phyloP scores from a whole-genome alignment of 2,797 vertebrate genomes.

The Simalia tracyae region DNA sequence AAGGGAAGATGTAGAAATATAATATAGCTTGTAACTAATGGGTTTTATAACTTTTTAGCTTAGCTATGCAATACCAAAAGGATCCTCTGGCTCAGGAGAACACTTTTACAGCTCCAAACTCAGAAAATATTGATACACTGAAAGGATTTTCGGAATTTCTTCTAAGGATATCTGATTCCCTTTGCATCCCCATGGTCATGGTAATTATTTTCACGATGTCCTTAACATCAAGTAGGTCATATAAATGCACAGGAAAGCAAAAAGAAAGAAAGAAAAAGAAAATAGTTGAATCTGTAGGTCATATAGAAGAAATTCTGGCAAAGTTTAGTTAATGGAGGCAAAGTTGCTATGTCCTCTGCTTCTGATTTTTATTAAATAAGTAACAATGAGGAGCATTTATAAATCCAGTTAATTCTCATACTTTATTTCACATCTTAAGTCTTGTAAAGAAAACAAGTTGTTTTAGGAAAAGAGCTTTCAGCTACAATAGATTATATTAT shows the following conservation, averaged over 20 bases:
- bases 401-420: not conserved
- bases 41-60: conserved; percentile 68
- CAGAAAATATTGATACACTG: conserved; percentile 76
- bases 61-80: conserved; percentile 83
- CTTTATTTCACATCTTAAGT: not conserved
- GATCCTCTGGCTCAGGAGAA: conserved; percentile 84
- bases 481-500: not conserved
- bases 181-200: conserved; percentile 87
- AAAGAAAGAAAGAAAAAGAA: not conserved
- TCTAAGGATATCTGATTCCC: conserved; percentile 84
- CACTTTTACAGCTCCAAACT: conserved; percentile 83
- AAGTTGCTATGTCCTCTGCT: not conserved
- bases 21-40: conserved; percentile 26
- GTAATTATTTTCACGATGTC: conserved; percentile 65
- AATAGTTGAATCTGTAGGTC: not conserved
- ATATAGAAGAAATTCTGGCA: not conserved
- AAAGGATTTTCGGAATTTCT: conserved; percentile 85
- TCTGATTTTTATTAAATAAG: not conserved
- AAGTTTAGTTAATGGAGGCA: conserved; percentile 1
- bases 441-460: conserved; percentile 29
- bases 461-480: conserved; percentile 31
- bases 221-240: not conserved
- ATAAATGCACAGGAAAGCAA: not conserved
- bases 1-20: conserved; percentile 14
- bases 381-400: not conserved